A percentile compares a stretch with the other conserved stretches of the same genome.
Conservation (phyloP, 2,888 invertebrate genomes). For the Oscheius sp. region DNA sequence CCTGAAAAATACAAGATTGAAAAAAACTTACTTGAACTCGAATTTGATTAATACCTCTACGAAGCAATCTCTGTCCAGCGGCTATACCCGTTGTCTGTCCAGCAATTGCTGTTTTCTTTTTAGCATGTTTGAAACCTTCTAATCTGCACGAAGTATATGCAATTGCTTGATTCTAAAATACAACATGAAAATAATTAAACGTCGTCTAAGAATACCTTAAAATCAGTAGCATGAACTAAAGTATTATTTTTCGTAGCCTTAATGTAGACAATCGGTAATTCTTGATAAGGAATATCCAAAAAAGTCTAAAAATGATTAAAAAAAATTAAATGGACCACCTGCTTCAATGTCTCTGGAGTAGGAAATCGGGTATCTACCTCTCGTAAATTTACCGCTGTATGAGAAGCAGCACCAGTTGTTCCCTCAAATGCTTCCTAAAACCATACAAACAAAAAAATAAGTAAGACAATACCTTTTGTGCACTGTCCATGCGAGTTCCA, state of each 20-base stretch:
- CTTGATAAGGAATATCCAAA: constrained; percentile 69
- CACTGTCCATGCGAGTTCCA: constrained; percentile 41
- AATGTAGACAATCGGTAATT: constrained; percentile 85
- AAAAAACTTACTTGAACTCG: constrained; percentile 52
- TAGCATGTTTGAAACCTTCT: constrained; percentile 92
- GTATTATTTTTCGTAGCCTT: constrained; percentile 88
- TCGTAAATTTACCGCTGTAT: constrained; percentile 55
- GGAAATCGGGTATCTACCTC: constrained; percentile 61
- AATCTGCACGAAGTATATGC: constrained; percentile 76
- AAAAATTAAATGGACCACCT: constrained; percentile 6
- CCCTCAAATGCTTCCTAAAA: constrained; percentile 43
- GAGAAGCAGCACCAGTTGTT: constrained; percentile 52
- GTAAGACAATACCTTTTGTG: background rate
- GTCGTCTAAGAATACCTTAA: constrained; percentile 69
- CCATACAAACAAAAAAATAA: background rate
- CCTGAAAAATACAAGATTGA: constrained; percentile 31
- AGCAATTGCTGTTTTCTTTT: constrained; percentile 91
- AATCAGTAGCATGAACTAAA: constrained; percentile 81
- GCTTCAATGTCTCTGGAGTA: constrained; percentile 60
- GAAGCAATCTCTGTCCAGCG: constrained; percentile 75
- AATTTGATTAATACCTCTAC: constrained; percentile 70
- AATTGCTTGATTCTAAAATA: constrained; percentile 46
- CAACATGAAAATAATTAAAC: background rate
- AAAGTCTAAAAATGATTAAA: constrained; percentile 45
- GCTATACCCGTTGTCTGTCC: constrained; percentile 88